Conservation (phyloP, 92 coral and sea anemone genomes). For the Heteractis magnifica region DNA sequence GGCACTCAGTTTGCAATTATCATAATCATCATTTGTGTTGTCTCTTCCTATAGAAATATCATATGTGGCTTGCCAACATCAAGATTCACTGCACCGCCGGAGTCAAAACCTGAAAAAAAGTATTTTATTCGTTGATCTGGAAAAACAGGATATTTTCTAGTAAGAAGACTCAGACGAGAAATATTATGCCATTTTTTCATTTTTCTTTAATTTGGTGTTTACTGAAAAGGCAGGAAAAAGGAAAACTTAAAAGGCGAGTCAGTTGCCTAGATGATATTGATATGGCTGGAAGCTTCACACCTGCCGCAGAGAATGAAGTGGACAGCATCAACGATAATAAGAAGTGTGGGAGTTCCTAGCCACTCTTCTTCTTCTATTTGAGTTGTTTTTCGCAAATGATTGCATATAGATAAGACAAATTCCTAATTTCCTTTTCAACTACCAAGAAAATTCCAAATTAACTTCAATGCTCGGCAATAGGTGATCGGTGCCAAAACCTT, state of each 20-base stretch:
- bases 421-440: background rate
- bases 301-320: background rate
- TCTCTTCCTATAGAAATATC: background rate
- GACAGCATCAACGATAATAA: background rate
- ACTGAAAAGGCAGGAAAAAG: background rate
- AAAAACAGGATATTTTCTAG: background rate
- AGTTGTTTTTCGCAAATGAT: background rate
- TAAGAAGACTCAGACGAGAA: background rate
- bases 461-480: background rate
- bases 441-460: background rate
- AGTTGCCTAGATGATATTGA: background rate
- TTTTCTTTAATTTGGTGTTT: background rate
- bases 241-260: background rate
- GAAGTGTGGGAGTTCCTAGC: slow-evolving; percentile 1
- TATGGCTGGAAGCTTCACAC: background rate
- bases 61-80: background rate
- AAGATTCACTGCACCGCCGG: background rate
- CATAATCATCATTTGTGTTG: background rate
- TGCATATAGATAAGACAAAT: background rate
- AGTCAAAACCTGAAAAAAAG: background rate
- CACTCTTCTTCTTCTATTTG: background rate
- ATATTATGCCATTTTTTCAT: background rate
- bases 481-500: background rate
- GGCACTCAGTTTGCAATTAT: background rate
- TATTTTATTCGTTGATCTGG: background rate